A percentile compares a stretch with the other conserved stretches of the same genome.
Conservation (phyloP, 2,113 vertebrate genomes). For the Ophiodon elongatus region DNA sequence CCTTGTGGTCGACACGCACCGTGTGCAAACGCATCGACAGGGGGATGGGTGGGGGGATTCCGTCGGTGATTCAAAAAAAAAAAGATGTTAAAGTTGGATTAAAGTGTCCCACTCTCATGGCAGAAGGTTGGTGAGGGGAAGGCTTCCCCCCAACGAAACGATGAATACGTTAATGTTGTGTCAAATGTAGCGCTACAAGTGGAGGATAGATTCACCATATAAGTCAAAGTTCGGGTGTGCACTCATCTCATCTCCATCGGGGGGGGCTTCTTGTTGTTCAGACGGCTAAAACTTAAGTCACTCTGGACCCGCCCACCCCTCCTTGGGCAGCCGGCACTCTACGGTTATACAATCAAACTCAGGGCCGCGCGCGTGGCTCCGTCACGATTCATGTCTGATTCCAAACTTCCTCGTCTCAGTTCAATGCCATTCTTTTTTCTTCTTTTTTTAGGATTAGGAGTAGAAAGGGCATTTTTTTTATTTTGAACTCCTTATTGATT, state of each 20-base stretch:
- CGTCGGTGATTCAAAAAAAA: not conserved
- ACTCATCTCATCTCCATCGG: not conserved
- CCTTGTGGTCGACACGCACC: conserved; percentile 75
- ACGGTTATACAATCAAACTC: conserved; percentile 19
- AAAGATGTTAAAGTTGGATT: not conserved
- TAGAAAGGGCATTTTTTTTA: not conserved
- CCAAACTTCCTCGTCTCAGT: not conserved
- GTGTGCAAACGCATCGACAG: conserved; percentile 77
- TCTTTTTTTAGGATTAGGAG: not conserved
- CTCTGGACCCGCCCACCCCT: conserved; percentile 30
- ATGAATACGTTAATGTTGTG: too few relatives aligned
- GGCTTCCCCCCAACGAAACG: too few relatives aligned
- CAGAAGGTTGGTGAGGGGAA: too few relatives aligned
- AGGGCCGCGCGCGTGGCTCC: conserved; percentile 31
- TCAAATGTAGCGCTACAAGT: not conserved
- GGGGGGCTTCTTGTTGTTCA: not conserved
- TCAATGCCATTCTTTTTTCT: not conserved
- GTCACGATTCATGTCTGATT: conserved; percentile 4
- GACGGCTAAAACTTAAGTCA: not conserved
- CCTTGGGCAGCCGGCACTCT: conserved; percentile 1
- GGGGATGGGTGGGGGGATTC: too few relatives aligned
- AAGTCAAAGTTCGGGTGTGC: not conserved
- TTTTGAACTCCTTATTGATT: not conserved
- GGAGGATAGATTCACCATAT: not conserved
- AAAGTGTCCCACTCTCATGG: not conserved